These are phyloP conservation scores for Argynnis bischoffii DNA, from an alignment of 2,888 invertebrate species.

Conservation along the genomic window DNA sequence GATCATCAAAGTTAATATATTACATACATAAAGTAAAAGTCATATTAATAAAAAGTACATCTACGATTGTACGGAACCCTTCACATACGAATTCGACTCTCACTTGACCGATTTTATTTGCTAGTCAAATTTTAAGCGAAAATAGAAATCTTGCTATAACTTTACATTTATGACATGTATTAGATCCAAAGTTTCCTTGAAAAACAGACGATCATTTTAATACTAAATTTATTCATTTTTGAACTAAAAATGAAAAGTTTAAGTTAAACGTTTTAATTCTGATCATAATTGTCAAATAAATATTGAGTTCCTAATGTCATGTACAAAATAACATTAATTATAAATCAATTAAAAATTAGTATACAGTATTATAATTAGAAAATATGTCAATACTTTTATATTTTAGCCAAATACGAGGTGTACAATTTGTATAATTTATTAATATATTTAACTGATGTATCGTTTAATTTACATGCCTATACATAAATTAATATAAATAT, in stretches of 20 bases:
- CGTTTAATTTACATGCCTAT: conserved; percentile 24
- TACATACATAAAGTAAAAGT: too few species aligned
- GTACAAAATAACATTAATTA: conserved; percentile 9
- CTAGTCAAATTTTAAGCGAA: too few species aligned
- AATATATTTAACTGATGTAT: conserved; percentile 27
- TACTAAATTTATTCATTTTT: not conserved
- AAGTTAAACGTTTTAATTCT: not conserved
- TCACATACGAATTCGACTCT: too few species aligned
- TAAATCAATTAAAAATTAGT: conserved; percentile 19
- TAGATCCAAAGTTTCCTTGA: not conserved
- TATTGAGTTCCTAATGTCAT: not conserved
- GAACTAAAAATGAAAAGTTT: not conserved
- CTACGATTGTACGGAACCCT: too few species aligned
- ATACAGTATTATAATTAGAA: conserved; percentile 1
- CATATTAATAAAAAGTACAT: too few species aligned
- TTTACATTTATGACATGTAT: too few species aligned
- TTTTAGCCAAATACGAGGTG: conserved; percentile 11
- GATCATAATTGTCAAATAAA: conserved; percentile 7
- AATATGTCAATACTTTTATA: conserved; percentile 7
- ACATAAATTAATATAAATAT: conserved; percentile 5
- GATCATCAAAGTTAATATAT: too few species aligned
- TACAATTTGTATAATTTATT: conserved; percentile 29
- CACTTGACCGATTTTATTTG: too few species aligned
- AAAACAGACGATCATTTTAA: not conserved
- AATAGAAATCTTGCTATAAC: too few species aligned